A percentile compares a stretch with the other conserved stretches of the same genome.
Conservation (phyloP, 2,888 invertebrate genomes). For the Eutolmus rufibarbis region DNA sequence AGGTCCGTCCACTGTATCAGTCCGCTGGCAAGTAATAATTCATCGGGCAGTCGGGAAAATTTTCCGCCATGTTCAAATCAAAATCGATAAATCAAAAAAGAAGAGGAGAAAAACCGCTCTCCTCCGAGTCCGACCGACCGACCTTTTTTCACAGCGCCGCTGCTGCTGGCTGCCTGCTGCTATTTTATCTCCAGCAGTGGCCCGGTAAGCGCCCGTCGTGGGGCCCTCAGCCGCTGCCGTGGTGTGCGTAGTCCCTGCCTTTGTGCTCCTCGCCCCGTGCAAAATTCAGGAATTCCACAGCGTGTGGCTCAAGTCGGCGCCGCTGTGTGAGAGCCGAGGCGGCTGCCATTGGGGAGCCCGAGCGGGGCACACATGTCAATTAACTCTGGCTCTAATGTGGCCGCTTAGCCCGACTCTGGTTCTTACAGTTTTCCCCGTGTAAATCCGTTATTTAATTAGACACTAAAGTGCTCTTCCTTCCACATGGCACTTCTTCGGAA, state of each 20-base stretch:
- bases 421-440: neutral
- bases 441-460: constrained; percentile 18
- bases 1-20: neutral
- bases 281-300: constrained; percentile 3
- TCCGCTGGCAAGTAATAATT: constrained; percentile 12
- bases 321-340: neutral
- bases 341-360: neutral
- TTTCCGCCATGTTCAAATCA: constrained; percentile 38
- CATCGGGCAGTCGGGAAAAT: constrained; percentile 7
- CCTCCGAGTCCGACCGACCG: neutral
- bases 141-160: neutral
- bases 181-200: neutral
- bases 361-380: neutral
- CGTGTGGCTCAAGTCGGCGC: neutral
- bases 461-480: constrained; percentile 15
- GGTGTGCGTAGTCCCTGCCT: neutral
- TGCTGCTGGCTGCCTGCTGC: neutral
- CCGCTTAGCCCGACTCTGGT: neutral
- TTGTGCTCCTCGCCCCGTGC: neutral
- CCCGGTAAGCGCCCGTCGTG: neutral
- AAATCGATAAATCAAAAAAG: constrained; percentile 40
- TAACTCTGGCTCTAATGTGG: neutral
- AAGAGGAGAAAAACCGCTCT: constrained; percentile 21
- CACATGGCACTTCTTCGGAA: neutral
- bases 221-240: neutral